Evolutionary conservation across 2,113 vertebrate species (phyloP), one percentile per base, ranked within the genome.

Genomic region (Pterophyllum scalare): DNA sequence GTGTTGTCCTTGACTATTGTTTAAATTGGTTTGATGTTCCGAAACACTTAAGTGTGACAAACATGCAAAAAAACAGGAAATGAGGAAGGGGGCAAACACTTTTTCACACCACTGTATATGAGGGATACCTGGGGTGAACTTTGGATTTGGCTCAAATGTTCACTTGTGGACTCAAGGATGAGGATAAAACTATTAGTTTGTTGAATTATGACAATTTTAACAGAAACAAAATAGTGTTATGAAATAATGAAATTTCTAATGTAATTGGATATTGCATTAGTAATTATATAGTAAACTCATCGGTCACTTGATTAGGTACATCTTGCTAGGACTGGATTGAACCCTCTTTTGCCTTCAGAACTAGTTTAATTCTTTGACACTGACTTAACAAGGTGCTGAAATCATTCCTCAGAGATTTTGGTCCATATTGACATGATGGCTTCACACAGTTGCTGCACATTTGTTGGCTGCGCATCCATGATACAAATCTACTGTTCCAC

Each of bases 371-470:
- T 28, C 22, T 46, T 67, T 67, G 26, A 15, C 40, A 46, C 26
- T 40, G 9, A 67, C 24, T 67, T 40, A 67, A 49, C 64, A 40
- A 46, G 22, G 40, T 70, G 26, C 40, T 49, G 64, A 49, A 70
- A 70, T 9, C 40, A 70, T 70, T 70, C 64, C 65, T 70, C 65
- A 52, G 65, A 49, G 43, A 70, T 70, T 70, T 70, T 52, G 43
- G 43, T 70, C 17, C 65, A 70, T 20, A 31, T 70, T 70, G 17
- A 49, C 35, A 38, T 38, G 35, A 38, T 10, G 2, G 35, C 35
- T 38, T 38, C 35, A 38, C 35, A 38, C 9, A 38, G 35, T 38
- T 38, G 35, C 35, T 38, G 35, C 35, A 38, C 35, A 38, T 49
- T 70, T 70, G 22, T 70, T 70, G 64, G 40, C 64, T 49, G 40